A percentile compares a stretch with the other conserved stretches of the same genome.
phyloP scores from a whole-genome alignment of 2,888 invertebrate genomes.

The Dugesia japonica region DNA sequence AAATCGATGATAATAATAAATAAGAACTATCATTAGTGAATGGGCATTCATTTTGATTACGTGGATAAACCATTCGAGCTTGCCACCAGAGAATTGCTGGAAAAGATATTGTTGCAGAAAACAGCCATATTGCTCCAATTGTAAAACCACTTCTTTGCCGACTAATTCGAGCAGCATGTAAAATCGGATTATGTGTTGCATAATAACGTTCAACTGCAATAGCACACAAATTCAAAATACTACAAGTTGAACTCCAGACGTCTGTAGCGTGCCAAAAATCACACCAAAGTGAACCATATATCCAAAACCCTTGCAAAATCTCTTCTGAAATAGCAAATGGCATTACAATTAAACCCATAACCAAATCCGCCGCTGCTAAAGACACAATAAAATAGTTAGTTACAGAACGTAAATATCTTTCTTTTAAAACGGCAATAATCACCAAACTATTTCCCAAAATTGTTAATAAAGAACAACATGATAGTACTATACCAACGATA shows the following conservation, averaged over 20 bases:
- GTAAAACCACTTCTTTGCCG: constrained; percentile 66
- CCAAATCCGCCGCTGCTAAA: constrained; percentile 33
- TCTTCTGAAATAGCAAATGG: constrained; percentile 37
- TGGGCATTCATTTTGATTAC: constrained; percentile 55
- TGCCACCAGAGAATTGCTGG: constrained; percentile 67
- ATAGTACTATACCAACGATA: background rate
- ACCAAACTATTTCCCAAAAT: constrained; percentile 33
- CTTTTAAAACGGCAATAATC: constrained; percentile 33
- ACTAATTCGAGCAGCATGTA: constrained; percentile 81
- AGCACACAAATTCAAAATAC: constrained; percentile 86
- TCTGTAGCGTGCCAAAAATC: constrained; percentile 92
- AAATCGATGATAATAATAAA: constrained; percentile 84
- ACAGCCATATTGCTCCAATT: constrained; percentile 84
- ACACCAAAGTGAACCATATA: constrained; percentile 84
- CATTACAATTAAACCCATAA: constrained; percentile 35
- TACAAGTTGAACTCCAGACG: constrained; percentile 87
- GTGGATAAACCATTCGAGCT: constrained; percentile 48
- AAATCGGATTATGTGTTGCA: constrained; percentile 95
- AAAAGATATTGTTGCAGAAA: constrained; percentile 89
- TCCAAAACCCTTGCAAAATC: constrained; percentile 54
- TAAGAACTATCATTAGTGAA: constrained; percentile 92
- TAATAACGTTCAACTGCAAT: constrained; percentile 88
- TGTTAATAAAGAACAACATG: constrained; percentile 12
- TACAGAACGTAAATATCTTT: constrained; percentile 31
- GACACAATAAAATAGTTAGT: constrained; percentile 35